These are phyloP conservation scores for Euphydryas editha DNA, from an alignment of 2,888 invertebrate species.

Conservation along the genomic window DNA sequence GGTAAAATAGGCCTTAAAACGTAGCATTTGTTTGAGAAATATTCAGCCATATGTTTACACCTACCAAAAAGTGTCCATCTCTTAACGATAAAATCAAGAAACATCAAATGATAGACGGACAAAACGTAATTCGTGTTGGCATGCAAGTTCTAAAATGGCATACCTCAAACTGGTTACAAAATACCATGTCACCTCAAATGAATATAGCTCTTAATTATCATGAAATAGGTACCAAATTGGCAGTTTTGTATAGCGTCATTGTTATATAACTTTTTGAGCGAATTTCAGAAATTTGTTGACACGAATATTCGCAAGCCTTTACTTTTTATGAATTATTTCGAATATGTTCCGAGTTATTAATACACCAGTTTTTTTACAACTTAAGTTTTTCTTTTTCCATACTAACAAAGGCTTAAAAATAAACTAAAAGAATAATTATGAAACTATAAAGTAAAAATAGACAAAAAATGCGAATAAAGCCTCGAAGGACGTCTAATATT, in stretches of 20 bases:
- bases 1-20: too few species aligned
- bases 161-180: slow-evolving; percentile 21
- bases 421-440: too few species aligned
- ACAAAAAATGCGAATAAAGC: too few species aligned
- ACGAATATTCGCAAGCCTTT: slow-evolving; percentile 4
- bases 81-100: slow-evolving; percentile 41
- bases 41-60: slow-evolving; percentile 47
- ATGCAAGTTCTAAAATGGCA: slow-evolving; percentile 22
- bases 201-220: background rate
- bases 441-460: too few species aligned
- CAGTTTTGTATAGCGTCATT: background rate
- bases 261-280: slow-evolving; percentile 2
- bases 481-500: too few species aligned
- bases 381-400: too few species aligned
- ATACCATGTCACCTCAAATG: background rate
- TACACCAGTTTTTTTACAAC: background rate
- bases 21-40: slow-evolving; percentile 19
- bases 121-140: slow-evolving; percentile 31
- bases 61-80: slow-evolving; percentile 38
- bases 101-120: slow-evolving; percentile 33
- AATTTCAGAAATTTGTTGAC: slow-evolving; percentile 2
- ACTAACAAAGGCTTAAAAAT: too few species aligned
- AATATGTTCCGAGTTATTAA: background rate
- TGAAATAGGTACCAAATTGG: background rate
- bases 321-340: background rate